Conservation (phyloP, 2,113 vertebrate genomes). For the Hippoglossus stenolepis region DNA sequence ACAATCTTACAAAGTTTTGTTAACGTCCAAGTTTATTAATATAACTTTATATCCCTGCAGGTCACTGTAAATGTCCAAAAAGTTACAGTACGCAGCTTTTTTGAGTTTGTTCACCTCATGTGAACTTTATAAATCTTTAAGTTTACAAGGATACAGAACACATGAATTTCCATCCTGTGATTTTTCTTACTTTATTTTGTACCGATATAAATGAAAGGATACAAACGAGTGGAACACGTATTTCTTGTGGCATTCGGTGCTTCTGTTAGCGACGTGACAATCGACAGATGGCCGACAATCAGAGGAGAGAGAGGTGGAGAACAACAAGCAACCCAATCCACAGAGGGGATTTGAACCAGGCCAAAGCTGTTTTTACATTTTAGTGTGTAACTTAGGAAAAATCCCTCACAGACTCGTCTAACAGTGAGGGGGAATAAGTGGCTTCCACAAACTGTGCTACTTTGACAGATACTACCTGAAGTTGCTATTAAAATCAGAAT, state of each 20-base stretch:
- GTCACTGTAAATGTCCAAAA: background rate
- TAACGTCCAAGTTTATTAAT: background rate
- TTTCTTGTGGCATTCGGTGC: background rate
- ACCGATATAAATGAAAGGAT: background rate
- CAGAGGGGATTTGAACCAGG: background rate
- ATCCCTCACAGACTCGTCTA: background rate
- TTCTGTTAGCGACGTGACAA: background rate
- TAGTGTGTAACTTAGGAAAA: background rate
- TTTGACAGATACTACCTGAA: background rate
- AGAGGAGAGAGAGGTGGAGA: background rate
- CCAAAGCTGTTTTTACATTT: background rate
- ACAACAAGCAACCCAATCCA: background rate
- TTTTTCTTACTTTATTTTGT: background rate
- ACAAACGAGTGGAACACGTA: background rate
- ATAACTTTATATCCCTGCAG: background rate
- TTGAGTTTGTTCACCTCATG: background rate
- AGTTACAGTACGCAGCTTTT: background rate
- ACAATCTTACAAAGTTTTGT: background rate
- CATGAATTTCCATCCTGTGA: background rate
- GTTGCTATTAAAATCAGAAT: background rate
- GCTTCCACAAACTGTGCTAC: background rate
- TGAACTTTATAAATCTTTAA: background rate
- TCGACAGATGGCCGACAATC: background rate
- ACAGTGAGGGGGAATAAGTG: background rate
- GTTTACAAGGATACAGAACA: too few species aligned